Evolutionary conservation across 2,113 vertebrate genomes (phyloP), one percentile per base, ranked within the genome.

Genomic region (Xenus cinereus): DNA sequence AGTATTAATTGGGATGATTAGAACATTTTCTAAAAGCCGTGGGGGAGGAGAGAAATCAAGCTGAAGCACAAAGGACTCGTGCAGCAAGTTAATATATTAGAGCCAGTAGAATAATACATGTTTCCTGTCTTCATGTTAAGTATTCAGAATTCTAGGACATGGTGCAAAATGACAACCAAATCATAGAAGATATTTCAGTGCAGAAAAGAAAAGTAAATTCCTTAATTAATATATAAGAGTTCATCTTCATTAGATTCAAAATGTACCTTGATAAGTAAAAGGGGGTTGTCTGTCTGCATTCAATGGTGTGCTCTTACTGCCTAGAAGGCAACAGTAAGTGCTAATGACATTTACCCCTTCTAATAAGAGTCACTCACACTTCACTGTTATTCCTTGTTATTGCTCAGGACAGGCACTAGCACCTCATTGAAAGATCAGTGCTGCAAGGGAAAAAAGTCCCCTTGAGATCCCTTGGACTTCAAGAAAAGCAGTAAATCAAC

Each of bases 401-500:
- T 98, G 88, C 93, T 96, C 86, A 96, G 97, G 97, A 98, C 97
- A 98, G 97, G 96, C 93, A 98, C 93, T 95, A 97, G 97, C 93
- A 98, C 95, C 97, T 98, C 98, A 97, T 57, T 97, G 97, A 98
- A 98, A 98, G 97, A 98, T 97, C 94, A 97, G 96, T 95, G 95
- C 97, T 98, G 91, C 94, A 97, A 97, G 92, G 95, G 96, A 98
- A 98, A 98, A 87, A 97, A 83, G 93, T 87, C 71, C 97, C 96
- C 96, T 54, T 35, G 97, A 98, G 97, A 97, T 89, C 56, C 68
- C 89, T 87, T 77, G 95, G 95, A 97, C 91, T 96, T 94, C 93
- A 97, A 96, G 93, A 97, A 97, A 98, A 96, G 95, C 94, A 97
- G 91, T 97, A 97, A 97, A 98, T 98, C 98, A 98, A 93, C 95